Evolutionary conservation across 2,888 invertebrate species (phyloP).

Genomic region (Lydus trimaculatus): DNA sequence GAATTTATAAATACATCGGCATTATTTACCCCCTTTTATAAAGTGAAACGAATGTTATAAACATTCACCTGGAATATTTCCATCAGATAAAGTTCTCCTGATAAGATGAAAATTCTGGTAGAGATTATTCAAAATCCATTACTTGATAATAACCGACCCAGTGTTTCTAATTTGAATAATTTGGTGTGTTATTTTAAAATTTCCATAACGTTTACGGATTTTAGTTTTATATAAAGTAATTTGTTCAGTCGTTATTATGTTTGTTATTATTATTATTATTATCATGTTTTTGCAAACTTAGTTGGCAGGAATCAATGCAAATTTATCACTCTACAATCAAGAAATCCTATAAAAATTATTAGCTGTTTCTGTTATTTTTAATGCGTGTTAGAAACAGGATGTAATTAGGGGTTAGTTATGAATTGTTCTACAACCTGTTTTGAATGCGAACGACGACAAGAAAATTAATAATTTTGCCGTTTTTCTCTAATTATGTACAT

Average conservation of each 20-base stretch:
- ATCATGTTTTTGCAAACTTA: neutral
- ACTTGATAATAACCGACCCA: neutral
- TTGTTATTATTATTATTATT: neutral
- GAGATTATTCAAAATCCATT: neutral
- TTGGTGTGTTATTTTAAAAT: constrained; percentile 5
- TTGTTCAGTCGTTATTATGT: neutral
- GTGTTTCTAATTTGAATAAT: neutral
- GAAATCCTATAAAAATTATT: constrained; percentile 4
- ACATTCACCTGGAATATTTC: neutral
- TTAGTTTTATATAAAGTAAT: neutral
- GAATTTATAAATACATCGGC: constrained; percentile 38
- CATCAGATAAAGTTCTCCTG: neutral
- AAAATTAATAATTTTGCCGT: neutral
- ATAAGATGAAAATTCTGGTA: neutral
- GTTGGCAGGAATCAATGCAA: neutral
- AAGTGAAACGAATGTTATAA: neutral
- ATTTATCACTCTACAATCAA: neutral
- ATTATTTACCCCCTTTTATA: constrained; percentile 20
- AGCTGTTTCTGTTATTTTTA: neutral
- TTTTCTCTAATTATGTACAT: neutral
- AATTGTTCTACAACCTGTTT: neutral
- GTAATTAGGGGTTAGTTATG: neutral
- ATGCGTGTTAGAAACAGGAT: neutral
- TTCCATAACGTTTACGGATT: neutral
- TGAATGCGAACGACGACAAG: neutral